Conservation (phyloP, 2,888 invertebrate genomes). For the Caenorhabditis afra region DNA sequence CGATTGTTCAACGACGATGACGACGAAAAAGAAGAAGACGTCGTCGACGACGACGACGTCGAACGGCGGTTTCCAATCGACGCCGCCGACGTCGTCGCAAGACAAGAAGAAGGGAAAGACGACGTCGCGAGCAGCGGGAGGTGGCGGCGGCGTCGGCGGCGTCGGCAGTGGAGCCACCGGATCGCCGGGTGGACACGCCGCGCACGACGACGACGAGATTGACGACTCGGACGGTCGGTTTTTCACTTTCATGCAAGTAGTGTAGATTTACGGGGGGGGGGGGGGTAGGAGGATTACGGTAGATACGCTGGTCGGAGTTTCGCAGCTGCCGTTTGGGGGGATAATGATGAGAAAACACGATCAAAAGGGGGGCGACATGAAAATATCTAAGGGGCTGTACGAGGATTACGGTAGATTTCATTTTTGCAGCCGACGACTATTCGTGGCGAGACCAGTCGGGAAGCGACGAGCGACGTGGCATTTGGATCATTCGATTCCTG, state of each 20-base stretch:
- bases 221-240: slow-evolving; percentile 52
- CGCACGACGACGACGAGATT: slow-evolving; percentile 40
- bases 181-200: no score
- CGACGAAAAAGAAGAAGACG: slow-evolving; percentile 26
- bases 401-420: no score
- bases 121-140: slow-evolving; percentile 25
- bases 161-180: slow-evolving; percentile 1
- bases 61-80: slow-evolving; percentile 29
- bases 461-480: slow-evolving; percentile 20
- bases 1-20: no score
- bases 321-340: no score
- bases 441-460: slow-evolving; percentile 33
- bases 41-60: slow-evolving; percentile 44
- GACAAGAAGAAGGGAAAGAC: slow-evolving; percentile 51
- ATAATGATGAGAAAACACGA: no score
- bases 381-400: no score
- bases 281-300: no score
- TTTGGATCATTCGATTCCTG: slow-evolving; percentile 40
- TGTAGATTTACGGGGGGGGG: no score
- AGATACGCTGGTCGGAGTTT: no score
- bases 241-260: no score
- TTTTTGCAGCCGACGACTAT: slow-evolving; percentile 46
- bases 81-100: slow-evolving; percentile 54
- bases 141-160: not conserved
- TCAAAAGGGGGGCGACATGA: no score